Evolutionary conservation across 2,888 invertebrate genomes (phyloP), one percentile per base, ranked within the genome.

Genomic region (Troglohyphantes excavatus): DNA sequence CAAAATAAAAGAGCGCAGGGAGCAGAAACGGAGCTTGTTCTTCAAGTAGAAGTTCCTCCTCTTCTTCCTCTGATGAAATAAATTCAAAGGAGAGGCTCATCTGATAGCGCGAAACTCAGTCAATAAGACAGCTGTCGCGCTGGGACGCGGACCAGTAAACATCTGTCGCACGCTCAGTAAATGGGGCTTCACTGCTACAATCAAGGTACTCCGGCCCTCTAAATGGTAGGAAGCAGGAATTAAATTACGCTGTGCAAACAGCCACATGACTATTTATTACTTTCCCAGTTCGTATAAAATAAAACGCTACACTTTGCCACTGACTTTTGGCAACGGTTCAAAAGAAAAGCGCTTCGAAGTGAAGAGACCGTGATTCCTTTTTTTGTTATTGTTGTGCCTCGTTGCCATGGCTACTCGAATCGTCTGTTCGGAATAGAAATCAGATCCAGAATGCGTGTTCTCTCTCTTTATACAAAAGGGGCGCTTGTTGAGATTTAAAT

Each of bases 231-330:
- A 29, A 21, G 65, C 39, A 33, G n/a, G 65, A 73, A 83, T 83
- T 73, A 73, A 89, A 83, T 83, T 88, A 82, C 81, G 63, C 43
- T 39, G 33, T 75, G 67, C 84, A 75, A 78, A 85, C 76, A 76
- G 46, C 68, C 78, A 21, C 29, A 27, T 21, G 13, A 27, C 87
- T 88, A 76, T 89, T 89, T 83, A 82, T 83, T 83, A 70, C 82
- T 61, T 76, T 68, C 46, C 53, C 59, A 75, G 84, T 67, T 79
- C 79, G 79, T 67, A 75, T 84, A 75, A 67, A 84, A 84, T 67
- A 65, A 27, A 53, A 53, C 17, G 53, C 53, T 53, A 53, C 53
- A 53, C 5, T 59, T 33, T 27, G 33, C 5, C 73, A 33, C 73
- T 23, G 67, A 61, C 46, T 84, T 72, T 63, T 73, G 81, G 73